Percentiles rank a stretch among this genome's conserved stretches.
These are phyloP conservation scores for Latrodectus hesperus DNA, from an alignment of 2,888 invertebrate genomes.

Conservation along the genomic window DNA sequence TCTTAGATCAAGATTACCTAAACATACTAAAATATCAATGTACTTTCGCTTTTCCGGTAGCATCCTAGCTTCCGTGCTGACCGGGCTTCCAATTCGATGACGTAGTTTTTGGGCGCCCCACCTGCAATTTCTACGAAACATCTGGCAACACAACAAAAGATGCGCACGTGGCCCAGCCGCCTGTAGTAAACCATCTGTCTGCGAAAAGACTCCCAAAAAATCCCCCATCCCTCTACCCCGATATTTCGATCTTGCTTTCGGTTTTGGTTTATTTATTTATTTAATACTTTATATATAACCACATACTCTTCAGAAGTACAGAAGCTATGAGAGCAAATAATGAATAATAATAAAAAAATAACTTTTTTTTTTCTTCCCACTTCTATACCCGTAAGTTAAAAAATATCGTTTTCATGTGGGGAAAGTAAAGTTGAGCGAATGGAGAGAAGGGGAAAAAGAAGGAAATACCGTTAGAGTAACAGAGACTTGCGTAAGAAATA, in stretches of 20 bases:
- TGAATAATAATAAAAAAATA: conserved; percentile 31
- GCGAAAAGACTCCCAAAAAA: conserved; percentile 30
- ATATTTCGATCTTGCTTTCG: conserved; percentile 22
- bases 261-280: conserved; percentile 53
- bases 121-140: conserved; percentile 63
- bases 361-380: neutral
- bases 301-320: conserved; percentile 49
- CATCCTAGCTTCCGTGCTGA: conserved; percentile 28
- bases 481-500: too few species aligned
- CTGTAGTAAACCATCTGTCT: conserved; percentile 58
- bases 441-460: neutral
- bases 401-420: conserved; percentile 45
- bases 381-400: conserved; percentile 27
- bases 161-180: conserved; percentile 33
- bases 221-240: neutral
- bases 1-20: neutral
- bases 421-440: conserved; percentile 42
- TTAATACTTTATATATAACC: conserved; percentile 65
- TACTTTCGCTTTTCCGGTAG: conserved; percentile 50
- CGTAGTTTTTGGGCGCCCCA: conserved; percentile 58
- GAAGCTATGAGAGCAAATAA: conserved; percentile 19
- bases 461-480: conserved; percentile 34
- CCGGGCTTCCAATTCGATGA: conserved; percentile 55
- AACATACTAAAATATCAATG: neutral
- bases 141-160: conserved; percentile 68